phyloP scores from a whole-genome alignment of 2,797 vertebrate species.

The Neopelma chrysocephalum region DNA sequence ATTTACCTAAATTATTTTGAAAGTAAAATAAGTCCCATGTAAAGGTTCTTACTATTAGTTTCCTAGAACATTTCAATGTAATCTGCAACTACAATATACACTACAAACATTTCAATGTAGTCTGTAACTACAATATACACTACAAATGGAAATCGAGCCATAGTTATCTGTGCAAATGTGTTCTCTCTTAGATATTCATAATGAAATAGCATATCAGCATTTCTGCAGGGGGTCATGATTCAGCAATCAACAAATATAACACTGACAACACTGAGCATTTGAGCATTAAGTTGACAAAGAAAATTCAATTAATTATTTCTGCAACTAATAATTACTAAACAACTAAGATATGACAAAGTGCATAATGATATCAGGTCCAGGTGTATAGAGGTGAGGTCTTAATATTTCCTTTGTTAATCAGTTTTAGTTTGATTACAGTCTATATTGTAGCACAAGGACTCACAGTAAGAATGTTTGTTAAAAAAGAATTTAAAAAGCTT shows the following conservation, averaged over 20 bases:
- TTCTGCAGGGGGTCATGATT: neutral
- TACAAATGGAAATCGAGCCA: neutral
- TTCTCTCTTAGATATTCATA: neutral
- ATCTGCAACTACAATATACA: neutral
- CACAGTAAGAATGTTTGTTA: fast-evolving
- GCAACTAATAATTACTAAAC: neutral
- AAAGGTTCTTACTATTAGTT: neutral
- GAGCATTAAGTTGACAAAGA: fast-evolving
- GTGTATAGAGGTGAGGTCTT: neutral
- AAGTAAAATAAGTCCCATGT: neutral
- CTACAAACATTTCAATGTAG: neutral
- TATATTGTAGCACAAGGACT: neutral
- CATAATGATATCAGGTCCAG: neutral
- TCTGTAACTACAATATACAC: neutral
- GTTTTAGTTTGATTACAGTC: neutral
- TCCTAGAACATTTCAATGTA: neutral
- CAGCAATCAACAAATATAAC: neutral
- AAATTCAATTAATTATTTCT: neutral
- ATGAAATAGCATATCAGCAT: neutral
- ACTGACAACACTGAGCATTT: neutral
- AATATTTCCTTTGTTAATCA: neutral
- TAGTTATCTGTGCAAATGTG: neutral
- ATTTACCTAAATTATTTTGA: neutral
- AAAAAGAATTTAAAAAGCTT: neutral
- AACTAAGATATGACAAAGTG: neutral